phyloP scores from a whole-genome alignment of 1,140 invertebrate species.

The Caenorhabditis briggsae region DNA sequence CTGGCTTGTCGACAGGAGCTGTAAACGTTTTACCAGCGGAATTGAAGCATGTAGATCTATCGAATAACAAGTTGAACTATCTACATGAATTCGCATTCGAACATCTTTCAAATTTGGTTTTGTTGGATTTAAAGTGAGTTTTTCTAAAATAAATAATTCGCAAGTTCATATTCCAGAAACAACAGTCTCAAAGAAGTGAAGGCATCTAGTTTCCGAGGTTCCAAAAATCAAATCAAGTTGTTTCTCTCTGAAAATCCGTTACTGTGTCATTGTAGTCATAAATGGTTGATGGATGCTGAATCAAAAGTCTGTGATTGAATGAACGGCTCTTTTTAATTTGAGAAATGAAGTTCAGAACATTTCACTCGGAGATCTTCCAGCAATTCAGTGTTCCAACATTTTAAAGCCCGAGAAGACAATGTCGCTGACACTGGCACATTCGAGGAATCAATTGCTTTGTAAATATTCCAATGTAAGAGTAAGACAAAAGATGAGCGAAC shows the following conservation, averaged over 20 bases:
- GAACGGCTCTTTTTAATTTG: not conserved
- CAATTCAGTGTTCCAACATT: conserved; percentile 35
- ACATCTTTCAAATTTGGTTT: conserved; percentile 60
- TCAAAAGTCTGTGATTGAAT: not conserved
- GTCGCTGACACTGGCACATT: conserved; percentile 54
- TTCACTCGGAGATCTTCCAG: conserved; percentile 50
- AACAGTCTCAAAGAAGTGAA: conserved; percentile 63
- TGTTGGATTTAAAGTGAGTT: conserved; percentile 65
- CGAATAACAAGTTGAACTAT: conserved; percentile 60
- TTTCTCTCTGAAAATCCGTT: conserved; percentile 65
- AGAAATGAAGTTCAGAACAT: not conserved
- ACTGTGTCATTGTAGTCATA: conserved; percentile 60
- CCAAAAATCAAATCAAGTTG: conserved; percentile 54
- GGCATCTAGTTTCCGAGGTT: conserved; percentile 49
- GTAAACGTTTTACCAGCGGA: conserved; percentile 64
- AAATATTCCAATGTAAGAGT: conserved; percentile 61
- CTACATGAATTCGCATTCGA: conserved; percentile 62
- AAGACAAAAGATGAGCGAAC: too few relatives aligned
- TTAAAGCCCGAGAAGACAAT: conserved; percentile 19
- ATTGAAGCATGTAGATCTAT: conserved; percentile 63
- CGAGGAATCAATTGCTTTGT: conserved; percentile 61
- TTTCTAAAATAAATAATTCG: too few relatives aligned
- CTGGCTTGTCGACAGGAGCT: conserved; percentile 51
- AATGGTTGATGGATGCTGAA: conserved; percentile 63
- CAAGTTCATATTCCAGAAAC: conserved; percentile 51